These are phyloP conservation scores for Arctia plantaginis DNA, from an alignment of 2,888 invertebrate genomes.

Conservation along the genomic window DNA sequence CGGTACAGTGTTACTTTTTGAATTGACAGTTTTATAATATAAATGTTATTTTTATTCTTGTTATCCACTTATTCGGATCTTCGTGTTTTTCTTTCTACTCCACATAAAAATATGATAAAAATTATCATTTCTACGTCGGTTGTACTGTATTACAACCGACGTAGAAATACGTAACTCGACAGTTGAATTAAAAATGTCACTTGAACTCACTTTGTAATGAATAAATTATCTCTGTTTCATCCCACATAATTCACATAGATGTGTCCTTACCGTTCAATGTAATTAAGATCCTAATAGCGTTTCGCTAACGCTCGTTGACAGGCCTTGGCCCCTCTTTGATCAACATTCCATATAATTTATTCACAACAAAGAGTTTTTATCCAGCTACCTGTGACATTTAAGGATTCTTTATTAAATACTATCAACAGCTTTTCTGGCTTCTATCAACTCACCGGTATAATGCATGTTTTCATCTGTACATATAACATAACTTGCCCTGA, in stretches of 20 bases:
- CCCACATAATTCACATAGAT: not conserved
- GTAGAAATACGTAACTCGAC: no score
- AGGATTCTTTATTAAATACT: not conserved
- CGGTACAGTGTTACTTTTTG: not conserved
- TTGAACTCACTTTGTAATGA: not conserved
- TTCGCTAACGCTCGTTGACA: not conserved
- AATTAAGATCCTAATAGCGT: slow-evolving; percentile 5
- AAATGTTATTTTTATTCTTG: no score
- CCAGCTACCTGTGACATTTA: slow-evolving; percentile 1
- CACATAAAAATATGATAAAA: not conserved
- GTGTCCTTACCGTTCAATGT: not conserved
- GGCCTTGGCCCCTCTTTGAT: slow-evolving; percentile 4
- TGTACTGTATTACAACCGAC: no score
- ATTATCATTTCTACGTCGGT: not conserved
- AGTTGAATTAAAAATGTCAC: no score
- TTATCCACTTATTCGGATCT: not conserved
- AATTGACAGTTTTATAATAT: not conserved
- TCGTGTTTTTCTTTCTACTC: not conserved
- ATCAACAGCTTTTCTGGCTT: no score
- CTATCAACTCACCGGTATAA: no score
- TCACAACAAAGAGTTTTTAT: slow-evolving; percentile 32
- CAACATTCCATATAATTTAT: slow-evolving; percentile 30
- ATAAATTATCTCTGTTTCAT: not conserved
- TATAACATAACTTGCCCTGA: no score
- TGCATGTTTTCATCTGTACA: no score